Conservation (phyloP, 92 coral and sea anemone species). For the Siderastrea siderea region DNA sequence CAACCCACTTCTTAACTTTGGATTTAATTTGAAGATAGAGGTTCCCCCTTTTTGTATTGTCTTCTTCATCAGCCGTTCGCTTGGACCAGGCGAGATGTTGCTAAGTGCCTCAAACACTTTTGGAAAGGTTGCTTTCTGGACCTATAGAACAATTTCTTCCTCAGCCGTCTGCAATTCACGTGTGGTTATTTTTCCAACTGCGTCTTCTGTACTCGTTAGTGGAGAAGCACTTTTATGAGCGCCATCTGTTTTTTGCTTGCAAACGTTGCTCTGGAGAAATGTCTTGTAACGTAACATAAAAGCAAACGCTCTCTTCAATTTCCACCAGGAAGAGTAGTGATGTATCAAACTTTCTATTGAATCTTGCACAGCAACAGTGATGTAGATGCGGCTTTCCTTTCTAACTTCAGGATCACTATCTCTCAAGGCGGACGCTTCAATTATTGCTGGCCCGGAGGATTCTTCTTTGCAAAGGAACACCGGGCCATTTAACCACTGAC, state of each 20-base stretch:
- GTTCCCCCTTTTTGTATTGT: slow-evolving; percentile 29
- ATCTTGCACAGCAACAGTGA: background rate
- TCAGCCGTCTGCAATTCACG: too few relatives aligned
- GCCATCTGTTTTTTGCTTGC: background rate
- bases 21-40: background rate
- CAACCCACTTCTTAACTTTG: slow-evolving; percentile 35
- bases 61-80: slow-evolving; percentile 1
- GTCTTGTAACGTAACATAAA: slow-evolving; percentile 26
- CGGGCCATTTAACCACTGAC: background rate
- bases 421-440: slow-evolving; percentile 20
- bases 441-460: slow-evolving; percentile 36
- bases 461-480: slow-evolving; percentile 49
- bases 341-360: slow-evolving; percentile 11
- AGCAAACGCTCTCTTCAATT: slow-evolving; percentile 41
- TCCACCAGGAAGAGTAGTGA: background rate
- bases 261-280: slow-evolving; percentile 12
- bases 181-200: background rate
- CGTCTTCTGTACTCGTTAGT: background rate
- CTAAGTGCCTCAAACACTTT: background rate
- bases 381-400: slow-evolving; percentile 32
- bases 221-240: background rate
- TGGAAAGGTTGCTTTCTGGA: background rate
- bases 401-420: slow-evolving; percentile 39
- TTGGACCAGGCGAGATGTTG: background rate
- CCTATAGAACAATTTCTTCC: background rate